Conservation (phyloP, 1,140 invertebrate species). For the Ips typographus region DNA sequence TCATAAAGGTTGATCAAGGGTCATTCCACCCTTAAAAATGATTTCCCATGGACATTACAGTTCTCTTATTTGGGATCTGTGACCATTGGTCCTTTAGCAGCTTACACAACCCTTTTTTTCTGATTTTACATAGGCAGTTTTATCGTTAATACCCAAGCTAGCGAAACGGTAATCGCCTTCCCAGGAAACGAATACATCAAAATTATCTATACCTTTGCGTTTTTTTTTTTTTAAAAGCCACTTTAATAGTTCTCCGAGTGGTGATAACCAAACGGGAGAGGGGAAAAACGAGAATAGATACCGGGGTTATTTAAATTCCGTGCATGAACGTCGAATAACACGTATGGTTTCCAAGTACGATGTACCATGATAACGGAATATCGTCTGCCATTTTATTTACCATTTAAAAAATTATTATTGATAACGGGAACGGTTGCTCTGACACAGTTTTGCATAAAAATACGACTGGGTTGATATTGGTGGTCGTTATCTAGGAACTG, state of each 20-base stretch:
- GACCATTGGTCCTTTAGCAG: too few species aligned
- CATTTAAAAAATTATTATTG: constrained; percentile 22
- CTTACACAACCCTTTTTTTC: too few species aligned
- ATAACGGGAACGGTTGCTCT: constrained; percentile 6
- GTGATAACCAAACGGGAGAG: background rate
- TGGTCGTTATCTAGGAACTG: too few species aligned
- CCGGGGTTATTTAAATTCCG: constrained; percentile 8
- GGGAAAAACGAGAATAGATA: background rate
- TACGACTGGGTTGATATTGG: background rate
- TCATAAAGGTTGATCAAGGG: too few species aligned
- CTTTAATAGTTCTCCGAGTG: constrained; percentile 1
- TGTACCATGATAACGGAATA: constrained; percentile 22
- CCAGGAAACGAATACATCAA: constrained; percentile 3
- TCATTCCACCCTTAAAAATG: too few species aligned
- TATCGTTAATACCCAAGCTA: too few species aligned
- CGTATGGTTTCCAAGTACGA: constrained; percentile 16
- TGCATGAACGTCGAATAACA: constrained; percentile 8
- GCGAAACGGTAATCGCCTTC: background rate
- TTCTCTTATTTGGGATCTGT: too few species aligned
- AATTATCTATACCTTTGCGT: background rate
- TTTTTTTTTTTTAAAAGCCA: background rate
- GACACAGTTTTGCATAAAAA: constrained; percentile 15
- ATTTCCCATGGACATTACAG: too few species aligned
- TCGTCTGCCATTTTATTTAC: constrained; percentile 23
- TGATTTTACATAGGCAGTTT: too few species aligned